Conservation (phyloP, 2,113 vertebrate genomes). For the Pomatostomus ruficeps region DNA sequence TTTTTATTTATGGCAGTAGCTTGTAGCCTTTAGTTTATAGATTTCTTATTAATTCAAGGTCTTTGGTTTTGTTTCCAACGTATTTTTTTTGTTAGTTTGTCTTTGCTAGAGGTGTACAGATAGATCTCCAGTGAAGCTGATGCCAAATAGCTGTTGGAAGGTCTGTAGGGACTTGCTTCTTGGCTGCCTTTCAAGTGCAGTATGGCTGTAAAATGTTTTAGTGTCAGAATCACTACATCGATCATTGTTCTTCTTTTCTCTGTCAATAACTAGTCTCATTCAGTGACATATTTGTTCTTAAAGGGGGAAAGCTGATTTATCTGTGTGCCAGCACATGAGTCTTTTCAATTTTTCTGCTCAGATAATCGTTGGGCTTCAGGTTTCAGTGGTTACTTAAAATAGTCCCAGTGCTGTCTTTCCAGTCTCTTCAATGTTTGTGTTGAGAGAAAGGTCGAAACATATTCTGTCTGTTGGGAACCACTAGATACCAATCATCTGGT, state of each 20-base stretch:
- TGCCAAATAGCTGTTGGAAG: not conserved
- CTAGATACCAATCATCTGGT: not conserved
- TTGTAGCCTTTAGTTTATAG: not conserved
- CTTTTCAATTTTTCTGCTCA: not conserved
- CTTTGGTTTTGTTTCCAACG: not conserved
- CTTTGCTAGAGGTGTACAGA: not conserved
- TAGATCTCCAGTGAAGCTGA: not conserved
- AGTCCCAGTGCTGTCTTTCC: not conserved
- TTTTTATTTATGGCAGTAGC: not conserved
- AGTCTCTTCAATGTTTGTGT: not conserved
- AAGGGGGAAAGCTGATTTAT: not conserved
- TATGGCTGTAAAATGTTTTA: not conserved
- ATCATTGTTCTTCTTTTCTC: not conserved
- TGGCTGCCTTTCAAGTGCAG: not conserved
- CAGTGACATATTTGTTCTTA: not conserved
- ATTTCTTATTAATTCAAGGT: not conserved
- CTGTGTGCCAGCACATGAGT: not conserved
- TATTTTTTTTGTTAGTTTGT: not conserved
- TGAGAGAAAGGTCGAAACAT: not conserved
- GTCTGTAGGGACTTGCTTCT: slow-evolving; percentile 36
- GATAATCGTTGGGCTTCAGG: not conserved
- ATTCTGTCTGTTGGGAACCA: not conserved
- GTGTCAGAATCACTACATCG: not conserved
- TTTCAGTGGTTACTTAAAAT: slow-evolving; percentile 1
- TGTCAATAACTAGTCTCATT: not conserved